Conservation (phyloP, 1,140 invertebrate genomes). For the Papilio polyxenes region DNA sequence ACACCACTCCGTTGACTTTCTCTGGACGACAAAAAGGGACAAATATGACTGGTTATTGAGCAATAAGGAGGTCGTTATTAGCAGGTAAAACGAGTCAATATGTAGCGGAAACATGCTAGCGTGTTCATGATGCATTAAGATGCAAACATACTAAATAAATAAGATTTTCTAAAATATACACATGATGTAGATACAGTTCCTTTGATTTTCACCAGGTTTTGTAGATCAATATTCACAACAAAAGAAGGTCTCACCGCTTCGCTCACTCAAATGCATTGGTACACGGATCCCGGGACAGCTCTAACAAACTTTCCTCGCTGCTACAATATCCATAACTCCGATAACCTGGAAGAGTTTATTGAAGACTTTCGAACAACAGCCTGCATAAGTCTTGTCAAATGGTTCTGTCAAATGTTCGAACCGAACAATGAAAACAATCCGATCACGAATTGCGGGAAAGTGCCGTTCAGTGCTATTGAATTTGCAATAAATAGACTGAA, state of each 20-base stretch:
- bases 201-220: constrained; percentile 81
- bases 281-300: constrained; percentile 89
- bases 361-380: constrained; percentile 95
- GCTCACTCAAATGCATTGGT: constrained; percentile 94
- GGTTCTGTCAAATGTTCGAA: constrained; percentile 84
- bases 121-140: background rate
- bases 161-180: background rate
- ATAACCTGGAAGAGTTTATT: constrained; percentile 93
- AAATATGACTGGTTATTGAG: constrained; percentile 83
- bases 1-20: constrained; percentile 89
- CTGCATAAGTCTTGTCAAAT: constrained; percentile 91
- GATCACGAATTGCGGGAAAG: constrained; percentile 82
- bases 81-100: constrained; percentile 62
- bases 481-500: constrained; percentile 89
- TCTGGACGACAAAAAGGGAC: constrained; percentile 93
- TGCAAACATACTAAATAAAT: background rate
- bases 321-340: constrained; percentile 91
- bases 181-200: background rate
- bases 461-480: constrained; percentile 87
- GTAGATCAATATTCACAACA: constrained; percentile 91
- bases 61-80: constrained; percentile 79
- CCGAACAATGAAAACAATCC: constrained; percentile 81
- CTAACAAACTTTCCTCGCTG: constrained; percentile 92
- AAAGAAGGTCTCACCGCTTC: constrained; percentile 93
- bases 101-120: background rate